These are phyloP conservation scores for Lasioglossum vierecki DNA, from an alignment of 2,888 invertebrate species.

Conservation along the genomic window DNA sequence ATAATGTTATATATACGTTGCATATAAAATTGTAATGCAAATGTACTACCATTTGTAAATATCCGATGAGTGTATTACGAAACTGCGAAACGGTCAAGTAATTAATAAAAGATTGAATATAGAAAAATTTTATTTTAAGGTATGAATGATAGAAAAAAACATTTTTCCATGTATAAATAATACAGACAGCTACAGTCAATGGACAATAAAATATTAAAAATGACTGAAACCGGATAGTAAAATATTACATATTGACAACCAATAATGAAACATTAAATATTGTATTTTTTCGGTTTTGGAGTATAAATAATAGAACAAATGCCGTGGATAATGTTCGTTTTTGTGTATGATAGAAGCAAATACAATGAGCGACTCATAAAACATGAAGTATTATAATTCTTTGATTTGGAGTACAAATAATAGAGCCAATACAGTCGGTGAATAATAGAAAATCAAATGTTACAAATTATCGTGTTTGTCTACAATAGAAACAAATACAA, in stretches of 20 bases:
- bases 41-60: background rate
- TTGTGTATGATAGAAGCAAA: too few relatives aligned
- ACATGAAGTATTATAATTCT: too few relatives aligned
- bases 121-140: background rate
- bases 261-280: background rate
- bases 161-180: too few relatives aligned
- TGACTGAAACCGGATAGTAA: background rate
- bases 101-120: background rate
- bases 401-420: too few relatives aligned
- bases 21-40: background rate
- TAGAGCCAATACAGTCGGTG: background rate
- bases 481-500: too few relatives aligned
- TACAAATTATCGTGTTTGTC: background rate
- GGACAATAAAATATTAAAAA: background rate
- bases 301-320: background rate
- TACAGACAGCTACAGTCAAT: background rate
- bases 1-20: background rate
- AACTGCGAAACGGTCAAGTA: background rate
- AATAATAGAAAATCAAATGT: background rate
- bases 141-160: background rate
- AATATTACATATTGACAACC: too few relatives aligned
- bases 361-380: too few relatives aligned
- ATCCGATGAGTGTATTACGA: background rate
- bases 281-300: background rate
- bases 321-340: too few relatives aligned